Percentiles rank a stretch among this genome's conserved stretches.
These are phyloP conservation scores for Prunella fulvescens DNA, from an alignment of 2,113 vertebrate species.

Conservation along the genomic window DNA sequence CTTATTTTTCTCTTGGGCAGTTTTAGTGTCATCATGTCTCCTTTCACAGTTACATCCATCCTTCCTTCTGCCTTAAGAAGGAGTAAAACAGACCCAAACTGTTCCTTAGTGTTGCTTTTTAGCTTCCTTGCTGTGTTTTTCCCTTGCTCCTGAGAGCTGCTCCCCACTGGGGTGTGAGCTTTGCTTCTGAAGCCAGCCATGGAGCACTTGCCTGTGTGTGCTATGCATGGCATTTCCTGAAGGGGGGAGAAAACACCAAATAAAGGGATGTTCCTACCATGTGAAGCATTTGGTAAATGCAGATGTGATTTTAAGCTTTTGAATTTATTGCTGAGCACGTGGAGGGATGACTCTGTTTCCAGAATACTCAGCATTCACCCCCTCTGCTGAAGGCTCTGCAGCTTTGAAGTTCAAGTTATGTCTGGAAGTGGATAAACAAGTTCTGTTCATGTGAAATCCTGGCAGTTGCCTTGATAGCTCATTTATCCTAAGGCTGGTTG, in stretches of 20 bases:
- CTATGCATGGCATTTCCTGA: slow-evolving; percentile 16
- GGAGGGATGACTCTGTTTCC: background rate
- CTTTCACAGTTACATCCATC: background rate
- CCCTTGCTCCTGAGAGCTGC: background rate
- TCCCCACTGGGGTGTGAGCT: background rate
- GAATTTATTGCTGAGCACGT: background rate
- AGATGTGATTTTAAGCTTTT: background rate
- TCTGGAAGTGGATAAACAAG: background rate
- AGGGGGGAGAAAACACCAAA: background rate
- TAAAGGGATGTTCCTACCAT: background rate
- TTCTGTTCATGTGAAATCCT: background rate
- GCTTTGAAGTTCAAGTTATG: background rate
- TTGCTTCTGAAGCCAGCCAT: background rate
- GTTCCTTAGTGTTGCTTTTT: background rate
- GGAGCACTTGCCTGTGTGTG: background rate
- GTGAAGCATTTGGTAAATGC: background rate
- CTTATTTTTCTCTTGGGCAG: background rate
- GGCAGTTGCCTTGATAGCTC: background rate
- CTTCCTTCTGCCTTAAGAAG: background rate
- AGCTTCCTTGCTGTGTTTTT: background rate
- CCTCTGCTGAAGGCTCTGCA: background rate
- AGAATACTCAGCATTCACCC: background rate
- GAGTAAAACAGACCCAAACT: background rate
- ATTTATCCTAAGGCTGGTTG: background rate
- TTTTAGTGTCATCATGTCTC: background rate